Base-by-base conservation (phyloP, 1,140 invertebrate species). In the Hypsibius dujardini region DNA sequence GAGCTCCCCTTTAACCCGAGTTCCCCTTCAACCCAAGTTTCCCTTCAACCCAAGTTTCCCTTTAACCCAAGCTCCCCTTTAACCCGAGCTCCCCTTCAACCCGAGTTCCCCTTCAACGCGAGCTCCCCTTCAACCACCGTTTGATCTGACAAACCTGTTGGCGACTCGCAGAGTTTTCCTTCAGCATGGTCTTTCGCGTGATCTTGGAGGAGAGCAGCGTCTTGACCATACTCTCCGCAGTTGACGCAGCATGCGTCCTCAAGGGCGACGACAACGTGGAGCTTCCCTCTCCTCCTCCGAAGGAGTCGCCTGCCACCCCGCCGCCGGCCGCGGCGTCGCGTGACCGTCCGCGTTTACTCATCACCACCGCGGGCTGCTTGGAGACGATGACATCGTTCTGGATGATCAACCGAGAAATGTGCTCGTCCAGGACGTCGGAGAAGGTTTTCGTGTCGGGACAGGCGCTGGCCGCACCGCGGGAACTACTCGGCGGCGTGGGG, bases 321-420 rank as follows among this genome's bases (percentile, higher is more conserved):
- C 3, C 12, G 3, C 12, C 45, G 12, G 12, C 12, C 42, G 12
- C 62, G 7, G 62, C 7, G 12, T 67, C 62, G 12, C 62, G 12
- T 3, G 62, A 67, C 42, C 42, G 12, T 7, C 62, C 62, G 3
- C 62, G 62, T 42, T 67, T 67, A 42, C 62, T 67, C 50, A 56
- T 56, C 12, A 42, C 62, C 42, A 45, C 42, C 42, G 62, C 12
- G 12, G 62, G 42, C 12, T 12, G 42, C 42, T 67, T 67, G 7
- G 62, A 12, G 12, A 67, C 42, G 42, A 67, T 67, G 12, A 15
- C 12, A 42, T 67, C 62, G 45, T 67, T 67, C 62, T 67, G 62
- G 42, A 42, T 45, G 62, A 67, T 67, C 62, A 67, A 42, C 42
- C 62, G 12, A 42, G 62, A 67, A 67, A 67, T 67, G 62, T 67